phyloP scores from a whole-genome alignment of 2,113 vertebrate species.

The Phodopus roborovskii region DNA sequence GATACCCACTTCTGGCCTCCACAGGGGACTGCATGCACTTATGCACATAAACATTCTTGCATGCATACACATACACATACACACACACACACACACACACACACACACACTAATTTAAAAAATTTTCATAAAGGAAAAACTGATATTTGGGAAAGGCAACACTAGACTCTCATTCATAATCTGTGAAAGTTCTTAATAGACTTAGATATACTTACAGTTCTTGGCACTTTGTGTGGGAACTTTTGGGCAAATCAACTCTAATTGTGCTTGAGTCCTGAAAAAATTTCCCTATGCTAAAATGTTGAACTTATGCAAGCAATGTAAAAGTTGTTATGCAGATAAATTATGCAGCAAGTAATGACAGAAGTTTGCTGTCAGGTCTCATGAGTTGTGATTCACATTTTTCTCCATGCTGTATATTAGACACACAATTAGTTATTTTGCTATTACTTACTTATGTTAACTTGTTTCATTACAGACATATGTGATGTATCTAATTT shows the following conservation, averaged over 20 bases:
- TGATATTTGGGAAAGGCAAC: not conserved
- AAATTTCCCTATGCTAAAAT: not conserved
- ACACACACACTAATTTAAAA: not conserved
- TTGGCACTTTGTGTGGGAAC: not conserved
- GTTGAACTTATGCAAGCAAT: not conserved
- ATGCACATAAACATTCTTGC: too few species aligned
- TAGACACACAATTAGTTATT: not conserved
- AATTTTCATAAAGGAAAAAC: not conserved
- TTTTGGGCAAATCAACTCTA: not conserved
- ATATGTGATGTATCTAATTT: not conserved
- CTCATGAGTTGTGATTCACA: conserved; percentile 21
- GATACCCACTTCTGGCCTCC: not conserved
- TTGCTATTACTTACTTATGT: not conserved
- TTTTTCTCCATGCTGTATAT: not conserved
- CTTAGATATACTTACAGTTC: not conserved
- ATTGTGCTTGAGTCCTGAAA: conserved; percentile 29
- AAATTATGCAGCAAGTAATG: conserved; percentile 33
- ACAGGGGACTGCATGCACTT: not conserved
- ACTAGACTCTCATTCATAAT: not conserved
- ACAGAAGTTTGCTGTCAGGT: conserved; percentile 18
- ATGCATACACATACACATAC: too few species aligned
- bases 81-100: not conserved
- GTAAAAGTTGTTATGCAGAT: conserved; percentile 29
- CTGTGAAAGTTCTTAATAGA: not conserved
- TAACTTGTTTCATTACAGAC: not conserved